These are phyloP conservation scores for Eristalis tenax DNA, from an alignment of 2,888 invertebrate species.

Conservation along the genomic window DNA sequence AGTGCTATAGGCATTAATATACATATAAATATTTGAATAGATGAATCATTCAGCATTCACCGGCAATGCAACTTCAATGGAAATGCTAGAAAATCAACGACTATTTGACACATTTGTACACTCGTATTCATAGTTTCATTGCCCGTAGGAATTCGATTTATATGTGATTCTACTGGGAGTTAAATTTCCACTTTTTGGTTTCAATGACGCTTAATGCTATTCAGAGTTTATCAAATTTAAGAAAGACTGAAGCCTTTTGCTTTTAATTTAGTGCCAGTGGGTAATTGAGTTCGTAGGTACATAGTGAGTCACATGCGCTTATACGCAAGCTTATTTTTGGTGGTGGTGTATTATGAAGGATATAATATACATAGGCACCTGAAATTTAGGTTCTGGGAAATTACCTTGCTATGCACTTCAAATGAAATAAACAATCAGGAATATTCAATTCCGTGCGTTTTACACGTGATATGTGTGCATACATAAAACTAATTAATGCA, in stretches of 20 bases:
- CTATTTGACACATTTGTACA: conserved; percentile 50
- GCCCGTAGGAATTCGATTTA: conserved; percentile 52
- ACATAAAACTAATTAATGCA: too few relatives aligned
- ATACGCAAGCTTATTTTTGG: too few relatives aligned
- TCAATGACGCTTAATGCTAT: conserved; percentile 20
- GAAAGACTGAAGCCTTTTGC: conserved; percentile 18
- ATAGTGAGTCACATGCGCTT: not conserved
- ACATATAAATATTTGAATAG: not conserved
- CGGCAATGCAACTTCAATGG: conserved; percentile 28
- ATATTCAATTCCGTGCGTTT: too few relatives aligned
- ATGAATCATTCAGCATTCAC: conserved; percentile 48
- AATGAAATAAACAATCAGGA: too few relatives aligned
- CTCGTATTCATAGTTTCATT: conserved; percentile 44
- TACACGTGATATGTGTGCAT: too few relatives aligned
- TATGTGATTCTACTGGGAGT: conserved; percentile 19
- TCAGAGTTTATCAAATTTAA: conserved; percentile 34
- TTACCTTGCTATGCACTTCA: too few relatives aligned
- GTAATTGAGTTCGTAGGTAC: conserved; percentile 15
- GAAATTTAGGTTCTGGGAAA: too few relatives aligned
- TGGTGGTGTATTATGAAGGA: too few relatives aligned
- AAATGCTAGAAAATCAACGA: conserved; percentile 41
- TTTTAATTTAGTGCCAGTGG: conserved; percentile 15
- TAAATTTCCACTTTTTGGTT: conserved; percentile 20
- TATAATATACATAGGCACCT: too few relatives aligned
- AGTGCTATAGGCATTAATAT: conserved; percentile 14